Evolutionary conservation across 92 coral and sea anemone genomes (phyloP).

Genomic region (Actinernus sp.): DNA sequence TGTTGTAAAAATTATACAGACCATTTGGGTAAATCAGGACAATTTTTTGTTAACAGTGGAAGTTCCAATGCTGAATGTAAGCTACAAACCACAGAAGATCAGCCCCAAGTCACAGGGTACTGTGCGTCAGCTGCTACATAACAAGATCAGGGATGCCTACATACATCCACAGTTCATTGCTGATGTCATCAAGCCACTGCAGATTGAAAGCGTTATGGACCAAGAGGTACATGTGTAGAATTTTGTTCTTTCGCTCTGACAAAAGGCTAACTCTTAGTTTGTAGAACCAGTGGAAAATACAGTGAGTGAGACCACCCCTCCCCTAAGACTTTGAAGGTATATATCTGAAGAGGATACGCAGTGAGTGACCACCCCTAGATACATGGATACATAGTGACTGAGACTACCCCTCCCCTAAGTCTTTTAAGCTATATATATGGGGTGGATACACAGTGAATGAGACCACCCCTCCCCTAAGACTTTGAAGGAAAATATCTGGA

Average conservation of each 20-base stretch:
- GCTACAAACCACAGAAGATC: constrained; percentile 99
- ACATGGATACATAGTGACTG: too few relatives aligned
- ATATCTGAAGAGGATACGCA: too few relatives aligned
- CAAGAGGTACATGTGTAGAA: constrained; percentile 84
- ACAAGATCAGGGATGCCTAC: constrained; percentile 95
- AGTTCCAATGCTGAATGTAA: constrained; percentile 89
- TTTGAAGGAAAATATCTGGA: too few relatives aligned
- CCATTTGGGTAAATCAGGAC: too few relatives aligned
- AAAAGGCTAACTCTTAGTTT: too few relatives aligned
- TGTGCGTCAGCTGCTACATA: constrained; percentile 90
- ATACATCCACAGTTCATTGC: constrained; percentile 98
- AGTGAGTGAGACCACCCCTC: too few relatives aligned
- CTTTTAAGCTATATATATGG: background rate
- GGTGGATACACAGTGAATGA: too few relatives aligned
- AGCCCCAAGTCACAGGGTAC: constrained; percentile 97
- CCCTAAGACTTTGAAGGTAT: too few relatives aligned
- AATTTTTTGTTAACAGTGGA: constrained; percentile 71
- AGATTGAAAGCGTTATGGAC: constrained; percentile 89
- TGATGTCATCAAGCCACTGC: constrained; percentile 96
- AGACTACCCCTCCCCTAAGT: background rate
- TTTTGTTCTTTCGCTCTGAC: too few relatives aligned
- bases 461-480: too few relatives aligned
- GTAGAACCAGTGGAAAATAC: too few relatives aligned
- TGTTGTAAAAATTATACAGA: too few relatives aligned
- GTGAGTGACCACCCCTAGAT: background rate